These are phyloP conservation scores for Gallinago solitaria DNA, from an alignment of 2,797 vertebrate species.

Conservation along the genomic window DNA sequence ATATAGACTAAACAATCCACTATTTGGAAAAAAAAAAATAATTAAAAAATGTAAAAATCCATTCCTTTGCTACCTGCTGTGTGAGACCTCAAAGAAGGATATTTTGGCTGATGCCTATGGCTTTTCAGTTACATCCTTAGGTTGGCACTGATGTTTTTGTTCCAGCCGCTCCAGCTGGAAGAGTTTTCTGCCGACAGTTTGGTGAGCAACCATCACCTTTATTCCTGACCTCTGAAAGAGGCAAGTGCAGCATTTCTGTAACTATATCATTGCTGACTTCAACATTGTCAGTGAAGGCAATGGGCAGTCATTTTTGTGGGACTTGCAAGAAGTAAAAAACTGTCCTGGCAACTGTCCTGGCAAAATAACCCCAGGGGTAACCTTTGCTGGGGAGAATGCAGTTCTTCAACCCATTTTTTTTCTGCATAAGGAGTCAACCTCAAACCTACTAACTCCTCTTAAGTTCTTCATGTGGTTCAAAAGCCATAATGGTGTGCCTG, in stretches of 20 bases:
- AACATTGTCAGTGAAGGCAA: neutral
- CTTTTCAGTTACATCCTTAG: neutral
- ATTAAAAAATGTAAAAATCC: neutral
- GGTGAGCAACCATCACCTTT: neutral
- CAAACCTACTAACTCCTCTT: neutral
- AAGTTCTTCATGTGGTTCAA: neutral
- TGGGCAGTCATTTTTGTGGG: neutral
- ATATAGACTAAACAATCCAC: neutral
- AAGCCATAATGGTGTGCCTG: neutral
- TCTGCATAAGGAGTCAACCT: neutral
- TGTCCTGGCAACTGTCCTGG: neutral
- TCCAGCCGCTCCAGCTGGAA: neutral
- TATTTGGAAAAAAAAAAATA: neutral
- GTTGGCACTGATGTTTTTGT: neutral
- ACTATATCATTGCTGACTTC: neutral
- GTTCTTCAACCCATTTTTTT: neutral
- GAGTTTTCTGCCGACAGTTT: neutral
- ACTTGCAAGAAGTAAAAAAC: neutral
- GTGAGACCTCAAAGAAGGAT: neutral
- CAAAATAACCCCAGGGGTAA: neutral
- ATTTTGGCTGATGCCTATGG: neutral
- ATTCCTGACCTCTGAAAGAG: neutral
- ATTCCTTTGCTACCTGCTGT: conserved; percentile 6
- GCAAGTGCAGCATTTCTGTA: neutral
- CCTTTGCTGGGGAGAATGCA: neutral